Evolutionary conservation across 2,888 invertebrate species (phyloP).

Genomic region (Poecilobothrus nobilitatus): DNA sequence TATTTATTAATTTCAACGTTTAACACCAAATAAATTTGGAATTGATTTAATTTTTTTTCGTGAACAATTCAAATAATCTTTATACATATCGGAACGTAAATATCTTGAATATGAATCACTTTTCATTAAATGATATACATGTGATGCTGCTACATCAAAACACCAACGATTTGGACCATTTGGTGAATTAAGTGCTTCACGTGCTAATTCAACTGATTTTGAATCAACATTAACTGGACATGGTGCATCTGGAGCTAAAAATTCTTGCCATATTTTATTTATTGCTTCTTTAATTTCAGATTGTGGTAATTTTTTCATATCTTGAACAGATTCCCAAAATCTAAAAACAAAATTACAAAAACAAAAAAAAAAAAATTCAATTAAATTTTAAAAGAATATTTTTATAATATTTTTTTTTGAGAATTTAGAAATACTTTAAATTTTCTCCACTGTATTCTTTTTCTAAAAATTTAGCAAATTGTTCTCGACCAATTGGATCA

Average conservation of each 20-base stretch:
- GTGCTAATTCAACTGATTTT: conserved; percentile 74
- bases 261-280: conserved; percentile 86
- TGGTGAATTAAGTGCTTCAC: conserved; percentile 56
- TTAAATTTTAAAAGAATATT: too few relatives aligned
- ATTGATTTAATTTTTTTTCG: conserved; percentile 82
- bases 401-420: background rate
- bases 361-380: background rate
- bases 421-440: conserved; percentile 62
- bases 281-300: conserved; percentile 75
- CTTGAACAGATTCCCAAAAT: conserved; percentile 93
- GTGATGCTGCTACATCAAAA: conserved; percentile 96
- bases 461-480: conserved; percentile 89
- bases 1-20: conserved; percentile 35
- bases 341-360: conserved; percentile 44
- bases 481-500: conserved; percentile 92
- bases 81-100: conserved; percentile 96
- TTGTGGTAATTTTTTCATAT: conserved; percentile 80
- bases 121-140: conserved; percentile 99
- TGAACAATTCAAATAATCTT: conserved; percentile 89
- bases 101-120: conserved; percentile 98
- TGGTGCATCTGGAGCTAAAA: conserved; percentile 84
- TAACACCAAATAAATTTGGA: conserved; percentile 44
- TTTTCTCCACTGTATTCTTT: conserved; percentile 99
- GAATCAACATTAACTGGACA: conserved; percentile 98
- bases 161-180: conserved; percentile 82